Percentiles rank a stretch among this genome's conserved stretches.
These are phyloP conservation scores for Macaca nemestrina DNA, from an alignment of 2,113 vertebrate species.

Conservation along the genomic window DNA sequence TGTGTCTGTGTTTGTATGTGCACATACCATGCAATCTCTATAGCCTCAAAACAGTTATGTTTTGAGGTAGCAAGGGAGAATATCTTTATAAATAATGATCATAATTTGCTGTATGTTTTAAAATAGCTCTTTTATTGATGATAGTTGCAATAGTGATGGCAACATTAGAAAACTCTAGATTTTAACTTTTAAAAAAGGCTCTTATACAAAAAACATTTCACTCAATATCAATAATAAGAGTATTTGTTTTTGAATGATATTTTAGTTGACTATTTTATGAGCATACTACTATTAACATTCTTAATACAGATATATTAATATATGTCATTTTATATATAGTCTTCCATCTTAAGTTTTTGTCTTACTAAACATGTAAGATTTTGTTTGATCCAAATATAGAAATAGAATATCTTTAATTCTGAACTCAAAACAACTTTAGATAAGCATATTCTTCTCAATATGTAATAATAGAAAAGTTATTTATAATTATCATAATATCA, in stretches of 20 bases:
- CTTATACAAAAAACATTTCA: not conserved
- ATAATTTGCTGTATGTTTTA: not conserved
- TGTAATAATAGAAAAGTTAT: not conserved
- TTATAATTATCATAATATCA: not conserved
- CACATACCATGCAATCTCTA: not conserved
- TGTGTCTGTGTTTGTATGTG: not conserved
- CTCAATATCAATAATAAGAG: not conserved
- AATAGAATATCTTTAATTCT: not conserved
- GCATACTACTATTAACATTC: not conserved
- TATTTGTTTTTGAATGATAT: not conserved
- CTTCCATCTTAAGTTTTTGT: not conserved
- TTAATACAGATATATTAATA: not conserved
- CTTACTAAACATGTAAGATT: not conserved
- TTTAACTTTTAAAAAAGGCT: not conserved
- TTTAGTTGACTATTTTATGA: not conserved
- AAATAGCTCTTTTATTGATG: not conserved
- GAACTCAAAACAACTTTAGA: not conserved
- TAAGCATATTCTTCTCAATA: not conserved
- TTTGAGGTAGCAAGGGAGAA: not conserved
- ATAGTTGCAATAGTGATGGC: not conserved
- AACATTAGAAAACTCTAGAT: not conserved
- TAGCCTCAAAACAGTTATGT: not conserved
- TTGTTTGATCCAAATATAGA: not conserved
- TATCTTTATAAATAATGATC: not conserved
- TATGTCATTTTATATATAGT: not conserved